phyloP scores from a whole-genome alignment of 2,113 vertebrate genomes.

The Manacus vitellinus region DNA sequence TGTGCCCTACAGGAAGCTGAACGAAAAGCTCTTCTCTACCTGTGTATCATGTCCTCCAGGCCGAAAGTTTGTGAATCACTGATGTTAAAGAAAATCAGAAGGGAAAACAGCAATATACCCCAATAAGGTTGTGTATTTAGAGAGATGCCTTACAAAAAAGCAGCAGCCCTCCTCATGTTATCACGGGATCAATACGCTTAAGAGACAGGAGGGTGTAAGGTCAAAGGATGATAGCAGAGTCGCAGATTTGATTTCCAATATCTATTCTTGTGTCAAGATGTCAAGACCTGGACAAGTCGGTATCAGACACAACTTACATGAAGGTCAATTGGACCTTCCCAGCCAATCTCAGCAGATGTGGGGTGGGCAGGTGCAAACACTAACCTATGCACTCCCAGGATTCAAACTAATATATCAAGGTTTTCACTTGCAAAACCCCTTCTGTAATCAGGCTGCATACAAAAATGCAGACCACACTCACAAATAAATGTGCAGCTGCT shows the following conservation, averaged over 20 bases:
- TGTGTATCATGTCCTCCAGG: not conserved
- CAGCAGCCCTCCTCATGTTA: not conserved
- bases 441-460: not conserved
- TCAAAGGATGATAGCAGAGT: not conserved
- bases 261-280: not conserved
- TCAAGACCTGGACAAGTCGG: not conserved
- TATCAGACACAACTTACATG: not conserved
- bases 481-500: not conserved
- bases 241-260: not conserved
- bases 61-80: not conserved
- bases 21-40: not conserved
- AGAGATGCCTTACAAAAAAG: not conserved
- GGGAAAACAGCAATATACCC: not conserved
- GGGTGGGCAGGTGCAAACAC: not conserved
- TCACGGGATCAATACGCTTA: not conserved
- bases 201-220: not conserved
- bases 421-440: not conserved
- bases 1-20: not conserved
- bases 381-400: not conserved
- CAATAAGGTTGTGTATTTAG: not conserved
- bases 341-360: not conserved
- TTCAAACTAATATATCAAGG: not conserved
- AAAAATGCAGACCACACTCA: not conserved
- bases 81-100: not conserved
- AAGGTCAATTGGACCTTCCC: not conserved